Evolutionary conservation across 2,113 vertebrate species (phyloP), one percentile per base, ranked within the genome.

Genomic region (Erinaceus europaeus): DNA sequence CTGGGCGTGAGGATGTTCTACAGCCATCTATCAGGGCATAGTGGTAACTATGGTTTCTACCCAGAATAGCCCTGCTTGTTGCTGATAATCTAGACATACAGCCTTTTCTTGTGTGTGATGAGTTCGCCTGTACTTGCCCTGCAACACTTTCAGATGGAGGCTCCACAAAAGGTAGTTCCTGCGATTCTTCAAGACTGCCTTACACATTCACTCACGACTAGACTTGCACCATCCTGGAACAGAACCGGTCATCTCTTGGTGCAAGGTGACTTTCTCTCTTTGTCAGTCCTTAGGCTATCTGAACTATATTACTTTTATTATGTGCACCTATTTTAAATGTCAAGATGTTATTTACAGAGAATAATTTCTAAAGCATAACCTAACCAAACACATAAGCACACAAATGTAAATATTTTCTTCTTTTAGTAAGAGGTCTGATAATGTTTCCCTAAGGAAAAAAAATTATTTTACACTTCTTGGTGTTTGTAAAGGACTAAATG

Each of bases 191-290:
- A 99, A 89, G 90, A 83, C 42, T 99, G 98, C 84, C 95, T 99
- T 59, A 98, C 98, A 18, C 99, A 98, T 93, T 98, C 98, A 4
- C 90, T 99, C 61, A 95, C 84, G 27, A 95, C 96, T 80, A 97
- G 96, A 89, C 96, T 99, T 93, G 90, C 98, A 81, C 99, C 99
- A 65, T 82, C 93, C 29, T 99, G 98, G 98, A 99, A 99, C 91
- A 98, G 97, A 95, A 97, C 96, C 44, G 98, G 98, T 36, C 97
- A 98, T 93, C 97, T 98, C 85, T 95, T 99, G 76, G 94, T 99
- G 77, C 95, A 97, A 95, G 98, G 98, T 98, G 94, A 95, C 53
- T n/a, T 90, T 29, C 12, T 10, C 21, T 89, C 55, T 81, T 57
- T 81, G n/a, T n/a, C 67, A 52, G n/a, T 76, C 34, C 23, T 77